Evolutionary conservation across 2,888 invertebrate genomes (phyloP), one percentile per base, ranked within the genome.

Genomic region (Troides helena): DNA sequence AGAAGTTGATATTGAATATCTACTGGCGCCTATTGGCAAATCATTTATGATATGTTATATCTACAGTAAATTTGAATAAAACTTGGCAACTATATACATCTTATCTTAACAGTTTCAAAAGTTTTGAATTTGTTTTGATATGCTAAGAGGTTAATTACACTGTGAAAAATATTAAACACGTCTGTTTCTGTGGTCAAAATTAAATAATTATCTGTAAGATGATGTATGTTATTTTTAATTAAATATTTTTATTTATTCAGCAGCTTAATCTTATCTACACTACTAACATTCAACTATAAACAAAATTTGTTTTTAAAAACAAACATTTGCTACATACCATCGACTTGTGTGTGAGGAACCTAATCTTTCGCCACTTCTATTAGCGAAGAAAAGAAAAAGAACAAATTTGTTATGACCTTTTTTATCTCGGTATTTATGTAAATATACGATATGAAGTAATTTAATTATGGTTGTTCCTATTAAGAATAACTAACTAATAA

Each of bases 1-100:
- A 75, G 74, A 73, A 72, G 71, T 72, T 76, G 80, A 80, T 79
- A 76, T 75, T 73, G 71, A 77, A 23, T 67, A 61, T 30, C 67
- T 64, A n/a, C 74, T 88, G 91, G 90, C 91, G 92, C 90, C 90
- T 83, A 74, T 77, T 74, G 75, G 82, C 78, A 79, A 80, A 80
- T 80, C 76, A 72, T 71, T 69, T 67, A 46, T 61, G 74, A 78
- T 79, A 79, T 76, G 46, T 67, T 73, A 65, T 73, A 72, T 71
- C 73, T 72, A 73, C 73, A 77, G 78, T 78, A 77, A 79, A 82
- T 79, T 82, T 75, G 73, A 78, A 78, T 76, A 76, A 80, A 80
- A 77, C 71, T 56, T 73, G 67, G 67, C 71, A 72, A 66, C 56
- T 61, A 53, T 59, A 21, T 68, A 58, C 62, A 30, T 61, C 43